phyloP scores from a whole-genome alignment of 1,140 invertebrate genomes.

The Leptinotarsa undecemlineata region DNA sequence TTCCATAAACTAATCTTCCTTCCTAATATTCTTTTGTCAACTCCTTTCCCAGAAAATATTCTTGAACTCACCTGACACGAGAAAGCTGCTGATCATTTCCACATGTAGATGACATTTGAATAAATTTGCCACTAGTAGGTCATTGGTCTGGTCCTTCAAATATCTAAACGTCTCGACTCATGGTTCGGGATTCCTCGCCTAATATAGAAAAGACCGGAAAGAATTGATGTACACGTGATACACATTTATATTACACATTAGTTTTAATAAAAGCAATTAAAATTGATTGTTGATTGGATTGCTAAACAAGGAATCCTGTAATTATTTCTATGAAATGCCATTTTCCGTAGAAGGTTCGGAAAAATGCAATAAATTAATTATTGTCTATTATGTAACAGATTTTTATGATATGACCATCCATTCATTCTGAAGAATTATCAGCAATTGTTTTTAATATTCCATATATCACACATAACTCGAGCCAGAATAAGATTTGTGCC shows the following conservation, averaged over 20 bases:
- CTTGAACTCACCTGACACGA: no score
- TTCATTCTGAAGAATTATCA: background rate
- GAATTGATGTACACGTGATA: slow-evolving; percentile 1
- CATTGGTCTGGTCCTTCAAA: no score
- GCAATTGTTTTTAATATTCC: background rate
- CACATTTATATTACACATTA: slow-evolving; percentile 17
- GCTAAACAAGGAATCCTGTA: slow-evolving; percentile 12
- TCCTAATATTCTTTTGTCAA: no score
- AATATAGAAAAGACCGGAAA: background rate
- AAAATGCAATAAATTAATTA: slow-evolving; percentile 17
- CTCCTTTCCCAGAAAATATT: no score
- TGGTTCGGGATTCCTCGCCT: background rate
- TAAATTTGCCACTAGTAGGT: no score
- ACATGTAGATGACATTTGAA: no score
- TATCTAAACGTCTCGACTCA: no score
- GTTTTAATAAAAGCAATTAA: slow-evolving; percentile 23
- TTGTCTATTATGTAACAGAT: slow-evolving; percentile 9
- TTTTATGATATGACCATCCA: background rate
- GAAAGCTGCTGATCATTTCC: no score
- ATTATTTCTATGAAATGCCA: slow-evolving; percentile 17
- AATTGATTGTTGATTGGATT: slow-evolving; percentile 21
- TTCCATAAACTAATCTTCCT: no score
- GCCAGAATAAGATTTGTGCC: background rate
- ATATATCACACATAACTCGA: background rate
- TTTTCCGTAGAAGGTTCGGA: slow-evolving; percentile 13